These are phyloP conservation scores for Alentia gelatinosa DNA, from an alignment of 2,888 invertebrate species.

Conservation along the genomic window DNA sequence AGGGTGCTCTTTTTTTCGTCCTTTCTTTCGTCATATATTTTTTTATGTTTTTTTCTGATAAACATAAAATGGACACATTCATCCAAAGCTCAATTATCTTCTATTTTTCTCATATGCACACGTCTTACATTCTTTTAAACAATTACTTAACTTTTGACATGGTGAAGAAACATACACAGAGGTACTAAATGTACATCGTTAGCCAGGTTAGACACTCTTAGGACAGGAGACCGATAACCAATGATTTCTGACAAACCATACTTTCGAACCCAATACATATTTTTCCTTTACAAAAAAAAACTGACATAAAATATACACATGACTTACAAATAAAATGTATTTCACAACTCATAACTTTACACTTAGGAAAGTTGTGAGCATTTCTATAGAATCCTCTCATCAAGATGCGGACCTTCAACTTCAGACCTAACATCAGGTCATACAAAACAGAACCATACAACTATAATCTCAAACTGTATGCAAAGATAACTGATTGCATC, in stretches of 20 bases:
- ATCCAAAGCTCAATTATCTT: background rate
- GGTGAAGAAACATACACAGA: background rate
- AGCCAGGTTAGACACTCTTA: background rate
- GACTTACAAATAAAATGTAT: too few relatives aligned
- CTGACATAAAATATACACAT: too few relatives aligned
- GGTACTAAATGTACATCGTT: background rate
- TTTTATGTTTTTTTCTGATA: background rate
- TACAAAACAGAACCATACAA: background rate
- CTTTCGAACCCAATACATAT: background rate
- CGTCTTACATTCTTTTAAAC: background rate
- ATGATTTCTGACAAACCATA: background rate
- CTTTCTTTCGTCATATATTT: background rate
- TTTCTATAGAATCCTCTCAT: background rate
- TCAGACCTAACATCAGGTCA: background rate
- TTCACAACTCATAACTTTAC: background rate
- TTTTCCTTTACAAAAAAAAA: background rate
- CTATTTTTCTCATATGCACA: background rate
- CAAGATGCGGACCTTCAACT: background rate
- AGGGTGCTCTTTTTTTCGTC: background rate
- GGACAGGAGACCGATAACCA: background rate
- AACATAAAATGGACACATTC: background rate
- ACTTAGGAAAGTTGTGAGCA: background rate
- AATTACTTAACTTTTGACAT: background rate
- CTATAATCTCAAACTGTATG: background rate
- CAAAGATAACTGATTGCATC: background rate